These are phyloP conservation scores for Passer montanus DNA, from an alignment of 2,113 vertebrate species.

Conservation along the genomic window DNA sequence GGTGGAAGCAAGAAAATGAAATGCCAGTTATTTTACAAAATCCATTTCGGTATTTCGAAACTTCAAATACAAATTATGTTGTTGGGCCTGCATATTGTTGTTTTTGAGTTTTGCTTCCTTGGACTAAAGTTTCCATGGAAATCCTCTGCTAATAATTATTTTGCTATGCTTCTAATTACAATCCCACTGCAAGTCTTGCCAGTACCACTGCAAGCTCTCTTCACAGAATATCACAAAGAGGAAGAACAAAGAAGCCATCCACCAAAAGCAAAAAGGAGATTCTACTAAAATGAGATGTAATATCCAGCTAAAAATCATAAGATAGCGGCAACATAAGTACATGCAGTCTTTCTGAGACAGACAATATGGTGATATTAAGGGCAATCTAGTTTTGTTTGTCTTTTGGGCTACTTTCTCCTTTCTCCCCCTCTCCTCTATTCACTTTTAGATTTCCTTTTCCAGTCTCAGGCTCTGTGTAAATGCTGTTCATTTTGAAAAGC, in stretches of 20 bases:
- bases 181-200: slow-evolving; percentile 30
- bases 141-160: slow-evolving; percentile 68
- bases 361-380: neutral
- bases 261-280: neutral
- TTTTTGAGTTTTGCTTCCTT: slow-evolving; percentile 23
- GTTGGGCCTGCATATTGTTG: slow-evolving; percentile 4
- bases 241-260: slow-evolving; percentile 3
- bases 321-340: neutral
- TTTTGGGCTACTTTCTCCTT: neutral
- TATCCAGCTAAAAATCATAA: neutral
- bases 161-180: slow-evolving; percentile 65
- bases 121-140: slow-evolving; percentile 59
- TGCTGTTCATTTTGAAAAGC: neutral
- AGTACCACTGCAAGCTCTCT: slow-evolving; percentile 33
- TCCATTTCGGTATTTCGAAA: neutral
- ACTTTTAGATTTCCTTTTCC: neutral
- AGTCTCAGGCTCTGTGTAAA: neutral
- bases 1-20: neutral
- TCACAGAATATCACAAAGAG: neutral
- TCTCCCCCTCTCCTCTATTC: rapidly evolving
- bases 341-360: neutral
- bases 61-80: slow-evolving; percentile 27
- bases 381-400: neutral
- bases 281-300: neutral
- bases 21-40: neutral